Evolutionary conservation across 2,113 vertebrate genomes (phyloP).

Genomic region (Phodopus roborovskii): DNA sequence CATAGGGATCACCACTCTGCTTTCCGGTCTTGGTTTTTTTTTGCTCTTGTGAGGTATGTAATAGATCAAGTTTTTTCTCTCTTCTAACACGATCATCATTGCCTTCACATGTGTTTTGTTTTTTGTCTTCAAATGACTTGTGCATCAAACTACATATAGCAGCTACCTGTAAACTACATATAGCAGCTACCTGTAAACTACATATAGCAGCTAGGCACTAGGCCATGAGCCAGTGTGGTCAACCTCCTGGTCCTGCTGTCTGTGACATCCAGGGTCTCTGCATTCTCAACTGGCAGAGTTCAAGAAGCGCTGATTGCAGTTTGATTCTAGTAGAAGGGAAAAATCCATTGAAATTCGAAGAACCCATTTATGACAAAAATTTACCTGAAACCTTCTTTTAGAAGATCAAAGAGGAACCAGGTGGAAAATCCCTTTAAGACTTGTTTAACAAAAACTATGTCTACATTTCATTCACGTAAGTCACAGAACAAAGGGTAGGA

Average conservation of each 20-base stretch:
- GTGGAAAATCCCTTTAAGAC: constrained; percentile 41
- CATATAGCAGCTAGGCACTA: constrained; percentile 14
- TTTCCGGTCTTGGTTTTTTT: constrained; percentile 30
- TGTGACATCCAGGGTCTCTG: constrained; percentile 19
- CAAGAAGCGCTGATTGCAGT: constrained; percentile 15
- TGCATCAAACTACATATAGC: neutral
- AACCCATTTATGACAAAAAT: neutral
- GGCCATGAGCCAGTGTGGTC: neutral
- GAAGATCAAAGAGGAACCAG: constrained; percentile 36
- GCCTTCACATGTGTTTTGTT: neutral
- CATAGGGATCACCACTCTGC: constrained; percentile 17
- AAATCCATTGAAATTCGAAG: constrained; percentile 35
- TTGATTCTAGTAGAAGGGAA: neutral
- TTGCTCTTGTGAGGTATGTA: neutral
- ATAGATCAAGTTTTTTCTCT: constrained; percentile 39
- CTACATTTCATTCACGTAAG: neutral
- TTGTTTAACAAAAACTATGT: neutral
- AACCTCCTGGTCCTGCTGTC: constrained; percentile 32
- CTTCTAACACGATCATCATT: neutral
- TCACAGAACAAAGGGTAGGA: neutral
- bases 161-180: constrained; percentile 29
- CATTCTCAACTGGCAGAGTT: constrained; percentile 27
- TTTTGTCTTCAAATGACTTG: constrained; percentile 4
- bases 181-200: constrained; percentile 27
- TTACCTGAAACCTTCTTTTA: constrained; percentile 3